Conservation (phyloP, 2,888 invertebrate genomes). For the Zelleria hepariella region DNA sequence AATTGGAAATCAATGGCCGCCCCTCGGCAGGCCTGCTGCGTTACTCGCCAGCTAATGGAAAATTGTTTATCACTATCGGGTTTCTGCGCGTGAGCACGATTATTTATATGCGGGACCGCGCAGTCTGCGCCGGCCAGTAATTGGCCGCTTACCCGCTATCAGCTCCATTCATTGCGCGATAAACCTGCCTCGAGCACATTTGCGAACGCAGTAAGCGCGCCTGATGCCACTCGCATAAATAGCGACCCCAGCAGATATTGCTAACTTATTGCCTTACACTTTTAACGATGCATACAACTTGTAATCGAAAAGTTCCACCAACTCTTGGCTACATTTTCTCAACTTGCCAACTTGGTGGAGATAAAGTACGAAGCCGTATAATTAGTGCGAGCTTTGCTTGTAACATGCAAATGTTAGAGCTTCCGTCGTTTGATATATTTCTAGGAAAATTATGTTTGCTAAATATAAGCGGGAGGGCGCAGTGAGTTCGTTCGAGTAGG, state of each 20-base stretch:
- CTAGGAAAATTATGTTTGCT: constrained; percentile 57
- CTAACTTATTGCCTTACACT: constrained; percentile 4
- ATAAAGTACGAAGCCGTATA: constrained; percentile 9
- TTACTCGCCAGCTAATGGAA: constrained; percentile 40
- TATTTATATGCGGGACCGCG: constrained; percentile 55
- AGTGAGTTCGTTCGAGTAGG: constrained; percentile 26
- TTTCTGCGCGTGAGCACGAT: constrained; percentile 58
- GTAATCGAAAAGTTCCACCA: constrained; percentile 3
- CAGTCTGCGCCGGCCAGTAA: constrained; percentile 47
- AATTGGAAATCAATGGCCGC: constrained; percentile 38
- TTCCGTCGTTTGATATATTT: constrained; percentile 62
- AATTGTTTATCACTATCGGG: constrained; percentile 58
- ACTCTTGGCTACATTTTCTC: constrained; percentile 3
- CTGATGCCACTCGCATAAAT: constrained; percentile 36
- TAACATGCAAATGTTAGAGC: constrained; percentile 41
- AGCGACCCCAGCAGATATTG: constrained; percentile 8
- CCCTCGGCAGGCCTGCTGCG: constrained; percentile 20
- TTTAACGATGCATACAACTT: neutral
- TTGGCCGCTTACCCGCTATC: constrained; percentile 63
- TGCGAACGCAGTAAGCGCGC: constrained; percentile 28
- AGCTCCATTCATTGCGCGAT: constrained; percentile 63
- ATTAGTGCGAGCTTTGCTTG: constrained; percentile 27
- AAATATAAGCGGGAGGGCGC: constrained; percentile 47
- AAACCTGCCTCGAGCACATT: constrained; percentile 41
- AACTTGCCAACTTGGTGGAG: constrained; percentile 3